Percentiles rank a stretch among this genome's conserved stretches.
These are phyloP conservation scores for Campoplex capitator DNA, from an alignment of 2,888 invertebrate genomes.

Conservation along the genomic window DNA sequence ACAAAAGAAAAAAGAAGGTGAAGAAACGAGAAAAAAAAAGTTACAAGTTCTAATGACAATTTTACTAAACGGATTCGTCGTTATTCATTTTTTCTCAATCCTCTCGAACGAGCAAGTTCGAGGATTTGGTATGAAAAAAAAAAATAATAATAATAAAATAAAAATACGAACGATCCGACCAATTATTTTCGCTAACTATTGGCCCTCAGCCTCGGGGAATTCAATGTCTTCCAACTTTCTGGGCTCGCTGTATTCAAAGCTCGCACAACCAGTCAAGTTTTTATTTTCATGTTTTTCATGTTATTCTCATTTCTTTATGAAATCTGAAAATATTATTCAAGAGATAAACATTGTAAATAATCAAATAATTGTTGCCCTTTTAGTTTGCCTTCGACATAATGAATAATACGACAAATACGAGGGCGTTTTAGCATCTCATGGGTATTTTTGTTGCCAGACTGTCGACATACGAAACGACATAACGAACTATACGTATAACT, in stretches of 20 bases:
- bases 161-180: neutral
- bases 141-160: neutral
- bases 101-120: neutral
- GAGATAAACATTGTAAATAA: neutral
- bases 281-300: constrained; percentile 8
- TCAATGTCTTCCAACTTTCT: neutral
- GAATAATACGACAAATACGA: constrained; percentile 58
- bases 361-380: constrained; percentile 6
- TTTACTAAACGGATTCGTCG: constrained; percentile 14
- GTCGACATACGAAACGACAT: constrained; percentile 42
- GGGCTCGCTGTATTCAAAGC: constrained; percentile 21
- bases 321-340: neutral
- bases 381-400: neutral
- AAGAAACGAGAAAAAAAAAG: constrained; percentile 26
- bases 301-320: neutral
- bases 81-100: neutral
- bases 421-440: constrained; percentile 33
- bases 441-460: constrained; percentile 28
- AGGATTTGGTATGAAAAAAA: neutral
- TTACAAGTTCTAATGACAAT: constrained; percentile 19
- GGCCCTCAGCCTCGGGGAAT: constrained; percentile 25
- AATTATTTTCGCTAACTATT: constrained; percentile 36
- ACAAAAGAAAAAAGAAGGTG: constrained; percentile 3
- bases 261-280: neutral
- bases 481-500: constrained; percentile 52